These are phyloP conservation scores for Neopelma chrysocephalum DNA, from an alignment of 2,797 vertebrate genomes.

Conservation along the genomic window DNA sequence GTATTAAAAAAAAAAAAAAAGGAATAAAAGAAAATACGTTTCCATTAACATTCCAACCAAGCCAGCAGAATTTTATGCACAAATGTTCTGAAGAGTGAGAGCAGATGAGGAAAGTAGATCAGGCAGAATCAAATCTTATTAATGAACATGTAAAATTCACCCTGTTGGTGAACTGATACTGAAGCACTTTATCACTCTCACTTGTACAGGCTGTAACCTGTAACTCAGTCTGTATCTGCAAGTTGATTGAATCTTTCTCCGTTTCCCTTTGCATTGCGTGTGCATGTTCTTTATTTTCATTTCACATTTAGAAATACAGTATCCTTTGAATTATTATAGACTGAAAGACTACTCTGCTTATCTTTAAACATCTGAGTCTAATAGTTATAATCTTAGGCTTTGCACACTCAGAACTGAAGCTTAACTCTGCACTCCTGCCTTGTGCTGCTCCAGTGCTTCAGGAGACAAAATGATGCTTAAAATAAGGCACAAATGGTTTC, in stretches of 20 bases:
- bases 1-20: background rate
- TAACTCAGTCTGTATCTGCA: background rate
- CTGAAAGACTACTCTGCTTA: background rate
- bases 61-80: background rate
- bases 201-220: background rate
- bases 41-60: background rate
- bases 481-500: background rate
- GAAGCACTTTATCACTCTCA: background rate
- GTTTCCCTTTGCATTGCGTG: background rate
- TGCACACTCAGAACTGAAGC: background rate
- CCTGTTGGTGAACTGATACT: background rate
- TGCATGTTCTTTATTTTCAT: background rate
- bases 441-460: background rate
- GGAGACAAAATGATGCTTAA: background rate
- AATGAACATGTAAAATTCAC: background rate
- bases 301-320: background rate
- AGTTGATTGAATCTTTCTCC: background rate
- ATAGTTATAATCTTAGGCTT: background rate
- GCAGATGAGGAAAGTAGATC: background rate
- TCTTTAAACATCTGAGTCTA: background rate
- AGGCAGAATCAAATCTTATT: background rate
- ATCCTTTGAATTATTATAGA: background rate
- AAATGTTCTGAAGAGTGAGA: background rate
- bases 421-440: background rate
- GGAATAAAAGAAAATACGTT: rapidly evolving